Evolutionary conservation across 2,888 invertebrate genomes (phyloP).

Genomic region (Hypsopygia costalis): DNA sequence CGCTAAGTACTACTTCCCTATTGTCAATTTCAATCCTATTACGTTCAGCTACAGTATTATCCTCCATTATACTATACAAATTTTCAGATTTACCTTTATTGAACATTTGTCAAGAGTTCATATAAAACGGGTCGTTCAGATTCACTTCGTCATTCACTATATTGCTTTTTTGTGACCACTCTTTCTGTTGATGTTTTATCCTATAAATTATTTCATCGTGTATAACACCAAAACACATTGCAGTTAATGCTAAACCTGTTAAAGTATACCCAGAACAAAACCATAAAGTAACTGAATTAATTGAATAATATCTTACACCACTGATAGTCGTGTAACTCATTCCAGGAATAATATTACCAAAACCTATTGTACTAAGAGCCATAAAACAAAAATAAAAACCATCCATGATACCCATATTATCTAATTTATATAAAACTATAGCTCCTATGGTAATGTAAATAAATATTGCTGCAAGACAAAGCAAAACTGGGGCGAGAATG

Average conservation of each 20-base stretch:
- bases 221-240: conserved; percentile 94
- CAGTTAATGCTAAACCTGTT: conserved; percentile 92
- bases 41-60: conserved; percentile 63
- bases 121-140: conserved; percentile 83
- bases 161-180: conserved; percentile 82
- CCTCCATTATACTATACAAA: conserved; percentile 80
- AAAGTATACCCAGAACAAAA: conserved; percentile 94
- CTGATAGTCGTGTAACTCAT: conserved; percentile 75
- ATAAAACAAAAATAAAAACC: conserved; percentile 98
- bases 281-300: conserved; percentile 89
- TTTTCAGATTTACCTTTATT: conserved; percentile 75
- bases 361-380: conserved; percentile 95
- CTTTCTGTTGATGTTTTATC: conserved; percentile 85
- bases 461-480: conserved; percentile 94
- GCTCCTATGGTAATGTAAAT: conserved; percentile 96
- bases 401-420: conserved; percentile 94
- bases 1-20: conserved; percentile 72
- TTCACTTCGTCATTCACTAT: conserved; percentile 84
- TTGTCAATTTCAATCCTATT: conserved; percentile 71
- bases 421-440: conserved; percentile 91
- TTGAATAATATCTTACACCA: conserved; percentile 76
- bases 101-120: conserved; percentile 88
- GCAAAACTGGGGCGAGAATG: conserved; percentile 92
- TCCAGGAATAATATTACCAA: conserved; percentile 92
- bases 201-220: conserved; percentile 94